These are phyloP conservation scores for Microchirus variegatus DNA, from an alignment of 2,797 vertebrate genomes.

Conservation along the genomic window DNA sequence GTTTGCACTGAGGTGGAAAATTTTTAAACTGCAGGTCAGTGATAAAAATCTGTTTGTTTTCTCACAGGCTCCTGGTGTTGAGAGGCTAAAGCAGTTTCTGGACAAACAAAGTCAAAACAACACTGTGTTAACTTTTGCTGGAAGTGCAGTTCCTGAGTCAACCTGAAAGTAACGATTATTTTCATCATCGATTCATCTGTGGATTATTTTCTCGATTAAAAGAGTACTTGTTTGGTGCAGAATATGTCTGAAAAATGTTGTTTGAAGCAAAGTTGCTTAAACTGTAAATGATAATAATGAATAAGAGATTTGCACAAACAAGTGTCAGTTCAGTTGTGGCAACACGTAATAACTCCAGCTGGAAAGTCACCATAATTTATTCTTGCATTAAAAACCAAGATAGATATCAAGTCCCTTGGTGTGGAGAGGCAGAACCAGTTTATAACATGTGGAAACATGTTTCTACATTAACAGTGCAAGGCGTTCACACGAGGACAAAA, in stretches of 20 bases:
- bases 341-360: background rate
- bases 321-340: background rate
- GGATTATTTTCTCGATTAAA: no score
- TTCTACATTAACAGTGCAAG: constrained; percentile 26
- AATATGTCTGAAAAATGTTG: no score
- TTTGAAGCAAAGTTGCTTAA: no score
- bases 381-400: no score
- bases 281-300: no score
- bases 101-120: no score
- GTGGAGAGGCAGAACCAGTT: constrained; percentile 54
- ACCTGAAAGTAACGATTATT: no score
- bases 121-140: no score
- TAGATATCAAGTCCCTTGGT: background rate
- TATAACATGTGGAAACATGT: constrained; percentile 61
- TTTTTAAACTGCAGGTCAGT: background rate
- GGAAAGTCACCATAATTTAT: background rate
- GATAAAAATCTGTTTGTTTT: constrained; percentile 17
- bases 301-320: background rate
- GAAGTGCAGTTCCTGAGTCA: no score
- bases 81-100: background rate
- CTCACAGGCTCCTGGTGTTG: background rate
- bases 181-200: no score
- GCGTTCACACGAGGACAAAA: constrained; percentile 37
- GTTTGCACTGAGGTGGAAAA: background rate
- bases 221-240: no score